Base-by-base conservation (phyloP, 2,888 invertebrate genomes). In the Parnassius apollo region DNA sequence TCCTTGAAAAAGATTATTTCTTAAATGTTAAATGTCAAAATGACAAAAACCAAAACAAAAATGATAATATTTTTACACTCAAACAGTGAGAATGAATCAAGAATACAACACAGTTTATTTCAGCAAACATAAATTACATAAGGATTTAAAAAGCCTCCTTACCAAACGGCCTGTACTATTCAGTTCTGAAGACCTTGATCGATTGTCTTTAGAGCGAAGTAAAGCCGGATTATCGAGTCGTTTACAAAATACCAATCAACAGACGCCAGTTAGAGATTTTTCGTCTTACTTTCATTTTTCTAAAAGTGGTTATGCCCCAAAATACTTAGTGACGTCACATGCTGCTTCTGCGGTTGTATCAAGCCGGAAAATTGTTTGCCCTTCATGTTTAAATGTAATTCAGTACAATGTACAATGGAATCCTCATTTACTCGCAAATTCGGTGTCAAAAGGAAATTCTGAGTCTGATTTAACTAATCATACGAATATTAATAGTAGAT, bases 171-270 rank as follows among this genome's bases (percentile, higher is more conserved):
- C 72, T 13, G 66, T 71, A 12, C 52, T 78, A 46, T 64, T 64
- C 42, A 78, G 80, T 64, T 67, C 67, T 8, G 66, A 74, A 1
- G 71, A 80, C 66, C 66, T 68, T 2, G 68, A 70, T 7, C 68
- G 61, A 13, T 69, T 79, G 68, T 69, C 74, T 0, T 59, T 60
- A 2, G 74, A 77, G 57, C 78, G 76, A 61, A 68, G 70, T 2
- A 71, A 75, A 46, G 78, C 77, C 7, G 9, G 13, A 4, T 7
- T 10, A 9, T 18, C 42, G 9, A 42, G 2, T n/a, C 2, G 4
- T 18, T 35, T 13, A 0, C 11, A 42, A 2, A 51, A 44, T 35
- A n/a, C 35, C 45, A 56, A 44, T 7, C 46, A 35, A 10, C 42
- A 50, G n/a, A 13, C 18, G 11, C 18, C 46, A 12, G 61, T 54